These are phyloP conservation scores for Torymus texanus DNA, from an alignment of 2,888 invertebrate genomes.

Conservation along the genomic window DNA sequence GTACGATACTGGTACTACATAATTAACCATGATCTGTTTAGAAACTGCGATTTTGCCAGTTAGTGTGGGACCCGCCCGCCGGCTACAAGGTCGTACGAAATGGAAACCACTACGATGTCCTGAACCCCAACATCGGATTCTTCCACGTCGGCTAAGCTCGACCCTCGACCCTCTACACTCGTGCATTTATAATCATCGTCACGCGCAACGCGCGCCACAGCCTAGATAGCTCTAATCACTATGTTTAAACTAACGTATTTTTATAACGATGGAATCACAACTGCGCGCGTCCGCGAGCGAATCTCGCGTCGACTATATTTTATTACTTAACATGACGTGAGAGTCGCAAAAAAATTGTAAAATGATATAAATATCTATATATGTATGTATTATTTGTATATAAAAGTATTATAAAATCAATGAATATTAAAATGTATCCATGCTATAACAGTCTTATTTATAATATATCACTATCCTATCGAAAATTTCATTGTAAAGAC, in stretches of 20 bases:
- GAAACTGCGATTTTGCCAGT: constrained; percentile 55
- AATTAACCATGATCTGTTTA: constrained; percentile 18
- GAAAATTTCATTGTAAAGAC: no score
- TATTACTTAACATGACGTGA: no score
- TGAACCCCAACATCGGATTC: constrained; percentile 55
- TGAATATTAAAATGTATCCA: no score
- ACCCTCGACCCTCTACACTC: background rate
- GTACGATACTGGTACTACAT: no score
- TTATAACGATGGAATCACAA: constrained; percentile 3
- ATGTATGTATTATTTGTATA: no score
- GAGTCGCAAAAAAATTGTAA: no score
- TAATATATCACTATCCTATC: no score
- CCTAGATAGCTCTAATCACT: no score
- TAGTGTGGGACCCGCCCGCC: constrained; percentile 54
- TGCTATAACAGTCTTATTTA: no score
- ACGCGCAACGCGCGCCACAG: background rate
- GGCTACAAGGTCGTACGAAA: constrained; percentile 50
- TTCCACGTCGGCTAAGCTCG: constrained; percentile 50
- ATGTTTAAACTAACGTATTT: background rate
- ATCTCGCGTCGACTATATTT: no score
- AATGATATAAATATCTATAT: background rate
- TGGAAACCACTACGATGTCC: constrained; percentile 50
- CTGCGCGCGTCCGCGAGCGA: no score
- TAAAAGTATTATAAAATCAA: no score
- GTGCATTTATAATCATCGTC: constrained; percentile 15